A percentile compares a stretch with the other conserved stretches of the same genome.
Evolutionary conservation across 2,888 invertebrate genomes (phyloP).

Genomic region (Nomada flava): DNA sequence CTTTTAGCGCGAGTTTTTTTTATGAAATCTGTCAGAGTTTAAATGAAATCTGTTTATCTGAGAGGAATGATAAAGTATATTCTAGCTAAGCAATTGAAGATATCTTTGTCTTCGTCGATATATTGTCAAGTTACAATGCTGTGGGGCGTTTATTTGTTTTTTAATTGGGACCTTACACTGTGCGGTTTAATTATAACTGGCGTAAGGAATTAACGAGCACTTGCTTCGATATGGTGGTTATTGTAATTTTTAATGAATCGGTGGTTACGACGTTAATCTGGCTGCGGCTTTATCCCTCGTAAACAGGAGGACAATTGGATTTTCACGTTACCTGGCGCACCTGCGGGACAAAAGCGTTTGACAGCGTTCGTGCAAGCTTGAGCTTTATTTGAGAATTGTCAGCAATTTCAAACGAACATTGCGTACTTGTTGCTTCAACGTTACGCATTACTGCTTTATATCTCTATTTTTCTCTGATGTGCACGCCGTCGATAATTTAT

Average conservation of each 20-base stretch:
- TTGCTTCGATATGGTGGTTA: not conserved
- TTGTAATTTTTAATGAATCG: not conserved
- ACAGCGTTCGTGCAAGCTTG: not conserved
- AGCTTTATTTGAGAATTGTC: not conserved
- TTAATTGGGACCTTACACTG: too few relatives aligned
- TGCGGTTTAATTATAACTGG: not conserved
- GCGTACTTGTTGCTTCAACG: too few relatives aligned
- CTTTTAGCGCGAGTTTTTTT: too few relatives aligned
- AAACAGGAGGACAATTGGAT: not conserved
- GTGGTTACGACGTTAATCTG: constrained; percentile 2
- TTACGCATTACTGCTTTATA: not conserved
- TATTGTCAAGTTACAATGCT: too few relatives aligned
- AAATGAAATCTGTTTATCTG: too few relatives aligned
- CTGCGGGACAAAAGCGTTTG: not conserved
- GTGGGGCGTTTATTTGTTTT: too few relatives aligned
- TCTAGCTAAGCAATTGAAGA: too few relatives aligned
- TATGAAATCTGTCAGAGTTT: too few relatives aligned
- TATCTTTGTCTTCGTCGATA: too few relatives aligned
- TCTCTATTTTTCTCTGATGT: not conserved
- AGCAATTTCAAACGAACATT: too few relatives aligned
- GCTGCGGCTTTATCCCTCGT: not conserved
- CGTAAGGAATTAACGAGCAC: not conserved
- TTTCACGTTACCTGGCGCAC: not conserved
- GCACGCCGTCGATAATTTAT: constrained; percentile 3
- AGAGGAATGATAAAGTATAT: not conserved